Percentiles rank a stretch among this genome's conserved stretches.
phyloP scores from a whole-genome alignment of 2,113 vertebrate species.

The Periophthalmodon schlosseri region DNA sequence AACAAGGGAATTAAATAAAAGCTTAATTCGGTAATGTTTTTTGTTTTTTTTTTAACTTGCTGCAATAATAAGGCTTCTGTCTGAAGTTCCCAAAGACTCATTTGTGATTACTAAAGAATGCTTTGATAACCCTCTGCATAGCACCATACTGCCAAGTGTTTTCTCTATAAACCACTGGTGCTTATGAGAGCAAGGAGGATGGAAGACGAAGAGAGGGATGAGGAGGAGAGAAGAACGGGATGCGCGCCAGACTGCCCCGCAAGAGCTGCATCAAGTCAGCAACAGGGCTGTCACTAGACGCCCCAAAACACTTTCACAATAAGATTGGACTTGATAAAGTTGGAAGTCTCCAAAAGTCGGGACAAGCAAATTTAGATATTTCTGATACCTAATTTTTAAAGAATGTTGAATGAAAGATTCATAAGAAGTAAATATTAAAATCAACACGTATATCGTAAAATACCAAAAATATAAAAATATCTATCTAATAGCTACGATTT shows the following conservation, averaged over 20 bases:
- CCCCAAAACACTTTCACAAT: not conserved
- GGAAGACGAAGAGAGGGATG: conserved; percentile 16
- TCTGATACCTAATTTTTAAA: no score
- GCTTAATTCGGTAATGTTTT: not conserved
- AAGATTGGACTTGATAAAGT: not conserved
- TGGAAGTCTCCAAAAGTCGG: not conserved
- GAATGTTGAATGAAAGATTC: no score
- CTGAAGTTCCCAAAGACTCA: not conserved
- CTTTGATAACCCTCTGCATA: conserved; percentile 53
- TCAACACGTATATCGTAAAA: no score
- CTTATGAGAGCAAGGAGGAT: conserved; percentile 60
- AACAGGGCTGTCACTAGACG: not conserved
- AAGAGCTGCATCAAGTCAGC: conserved; percentile 29
- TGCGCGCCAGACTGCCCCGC: conserved; percentile 34
- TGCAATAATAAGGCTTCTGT: not conserved
- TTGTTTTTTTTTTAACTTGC: no score
- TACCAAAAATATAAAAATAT: no score
- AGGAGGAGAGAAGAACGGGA: conserved; percentile 2
- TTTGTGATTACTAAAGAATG: not conserved
- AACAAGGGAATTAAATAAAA: not conserved
- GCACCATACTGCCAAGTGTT: conserved; percentile 60
- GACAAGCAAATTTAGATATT: not conserved
- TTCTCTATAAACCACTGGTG: conserved; percentile 61
- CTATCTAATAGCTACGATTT: no score
- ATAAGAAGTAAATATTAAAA: no score